Evolutionary conservation across 2,113 vertebrate species (phyloP).

Genomic region (Phainopepla nitens): DNA sequence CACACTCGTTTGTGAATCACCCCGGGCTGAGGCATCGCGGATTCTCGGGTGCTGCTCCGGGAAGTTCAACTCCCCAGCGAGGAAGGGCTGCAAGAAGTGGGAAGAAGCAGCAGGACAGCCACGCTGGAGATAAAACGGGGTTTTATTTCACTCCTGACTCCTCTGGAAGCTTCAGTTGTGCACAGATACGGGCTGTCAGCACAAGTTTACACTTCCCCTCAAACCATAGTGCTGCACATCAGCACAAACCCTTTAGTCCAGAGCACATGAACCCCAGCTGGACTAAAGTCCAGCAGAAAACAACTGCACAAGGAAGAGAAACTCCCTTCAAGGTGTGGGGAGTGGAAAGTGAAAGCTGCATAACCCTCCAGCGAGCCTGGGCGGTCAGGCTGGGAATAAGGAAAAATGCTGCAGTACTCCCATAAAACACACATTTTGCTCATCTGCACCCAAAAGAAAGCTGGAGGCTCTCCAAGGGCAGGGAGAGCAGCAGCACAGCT

Average conservation of each 20-base stretch:
- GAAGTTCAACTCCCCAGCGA: background rate
- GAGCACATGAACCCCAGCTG: background rate
- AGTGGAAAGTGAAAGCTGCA: background rate
- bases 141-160: background rate
- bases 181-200: background rate
- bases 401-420: background rate
- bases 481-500: background rate
- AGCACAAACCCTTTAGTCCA: background rate
- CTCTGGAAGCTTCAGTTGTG: background rate
- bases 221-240: rapidly evolving
- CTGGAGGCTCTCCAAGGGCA: background rate
- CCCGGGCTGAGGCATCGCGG: background rate
- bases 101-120: background rate
- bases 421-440: background rate
- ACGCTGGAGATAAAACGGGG: rapidly evolving
- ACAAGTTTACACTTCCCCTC: background rate
- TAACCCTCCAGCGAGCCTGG: background rate
- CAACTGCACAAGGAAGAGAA: background rate
- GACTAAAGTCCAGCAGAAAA: background rate
- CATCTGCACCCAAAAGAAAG: background rate
- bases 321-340: background rate
- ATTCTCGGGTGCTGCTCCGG: rapidly evolving
- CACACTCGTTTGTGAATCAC: conserved; percentile 37
- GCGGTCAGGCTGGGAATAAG: background rate
- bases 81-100: background rate